phyloP scores from a whole-genome alignment of 2,888 invertebrate genomes.

The Erebia ligea region DNA sequence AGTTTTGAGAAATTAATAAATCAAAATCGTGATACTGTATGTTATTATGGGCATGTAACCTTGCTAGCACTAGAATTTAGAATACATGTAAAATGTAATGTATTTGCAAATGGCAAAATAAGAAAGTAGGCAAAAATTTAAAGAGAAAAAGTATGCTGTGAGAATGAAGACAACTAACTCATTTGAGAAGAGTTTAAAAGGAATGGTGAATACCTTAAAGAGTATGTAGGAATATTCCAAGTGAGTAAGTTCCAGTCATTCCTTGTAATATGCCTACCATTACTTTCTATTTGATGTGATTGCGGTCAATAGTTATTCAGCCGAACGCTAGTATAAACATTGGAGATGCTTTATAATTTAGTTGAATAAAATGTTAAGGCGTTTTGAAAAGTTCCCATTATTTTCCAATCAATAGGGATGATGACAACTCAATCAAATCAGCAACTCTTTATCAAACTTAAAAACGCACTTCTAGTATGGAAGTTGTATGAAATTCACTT shows the following conservation, averaged over 20 bases:
- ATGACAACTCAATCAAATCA: too few relatives aligned
- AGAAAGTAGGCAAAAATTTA: conserved; percentile 1
- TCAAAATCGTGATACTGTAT: not conserved
- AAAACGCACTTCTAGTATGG: too few relatives aligned
- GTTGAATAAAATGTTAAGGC: not conserved
- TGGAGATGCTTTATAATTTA: not conserved
- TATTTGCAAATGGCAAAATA: not conserved
- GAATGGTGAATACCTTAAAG: conserved; percentile 9
- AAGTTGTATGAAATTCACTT: too few relatives aligned
- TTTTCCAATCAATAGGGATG: not conserved
- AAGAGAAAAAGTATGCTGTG: conserved; percentile 3
- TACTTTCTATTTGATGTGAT: conserved; percentile 12
- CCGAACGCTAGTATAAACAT: not conserved
- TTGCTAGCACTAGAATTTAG: too few relatives aligned
- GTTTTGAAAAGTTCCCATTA: not conserved
- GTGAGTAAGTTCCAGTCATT: conserved; percentile 2
- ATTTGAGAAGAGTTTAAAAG: not conserved
- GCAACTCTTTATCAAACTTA: too few relatives aligned
- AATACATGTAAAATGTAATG: not conserved
- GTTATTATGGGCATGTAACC: too few relatives aligned
- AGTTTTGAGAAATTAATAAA: not conserved
- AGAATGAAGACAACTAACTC: not conserved
- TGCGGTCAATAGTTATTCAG: conserved; percentile 3
- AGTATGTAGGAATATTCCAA: conserved; percentile 8
- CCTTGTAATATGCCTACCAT: not conserved